These are phyloP conservation scores for Poeciliopsis retropinna DNA, from an alignment of 2,113 vertebrate species.

Conservation along the genomic window DNA sequence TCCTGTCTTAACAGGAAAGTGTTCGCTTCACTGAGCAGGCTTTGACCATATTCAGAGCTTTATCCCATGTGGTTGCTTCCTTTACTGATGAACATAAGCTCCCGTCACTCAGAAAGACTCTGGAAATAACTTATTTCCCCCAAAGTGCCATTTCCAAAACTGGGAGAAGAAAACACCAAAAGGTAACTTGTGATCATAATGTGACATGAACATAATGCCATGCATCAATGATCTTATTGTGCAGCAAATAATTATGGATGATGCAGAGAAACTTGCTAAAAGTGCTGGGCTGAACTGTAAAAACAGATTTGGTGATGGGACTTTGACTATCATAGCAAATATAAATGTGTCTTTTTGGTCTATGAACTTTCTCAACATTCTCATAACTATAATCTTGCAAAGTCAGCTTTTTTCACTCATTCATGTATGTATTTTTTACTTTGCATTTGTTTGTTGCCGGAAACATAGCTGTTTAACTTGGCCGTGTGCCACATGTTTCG, in stretches of 20 bases:
- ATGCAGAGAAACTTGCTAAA: neutral
- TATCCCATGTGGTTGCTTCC: slow-evolving; percentile 82
- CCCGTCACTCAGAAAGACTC: slow-evolving; percentile 66
- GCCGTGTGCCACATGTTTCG: slow-evolving; percentile 85
- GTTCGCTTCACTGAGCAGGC: slow-evolving; percentile 83
- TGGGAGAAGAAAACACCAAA: slow-evolving; percentile 44
- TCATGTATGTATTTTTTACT: neutral
- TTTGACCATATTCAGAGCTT: slow-evolving; percentile 78
- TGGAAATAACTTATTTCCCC: slow-evolving; percentile 78
- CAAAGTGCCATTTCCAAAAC: slow-evolving; percentile 24
- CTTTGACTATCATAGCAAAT: neutral
- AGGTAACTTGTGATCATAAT: slow-evolving; percentile 54
- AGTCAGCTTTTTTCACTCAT: neutral
- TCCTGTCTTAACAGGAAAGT: slow-evolving; percentile 83
- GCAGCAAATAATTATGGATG: neutral
- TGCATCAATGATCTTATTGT: neutral
- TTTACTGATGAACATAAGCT: slow-evolving; percentile 78
- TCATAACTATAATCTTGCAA: neutral
- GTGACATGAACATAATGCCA: neutral
- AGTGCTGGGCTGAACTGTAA: neutral
- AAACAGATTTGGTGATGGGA: neutral
- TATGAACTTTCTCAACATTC: neutral
- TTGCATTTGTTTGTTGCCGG: neutral
- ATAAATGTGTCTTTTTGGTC: too few species aligned
- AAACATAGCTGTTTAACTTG: slow-evolving; percentile 83